Evolutionary conservation across 2,113 vertebrate genomes (phyloP).

Genomic region (Odontesthes bonariensis): DNA sequence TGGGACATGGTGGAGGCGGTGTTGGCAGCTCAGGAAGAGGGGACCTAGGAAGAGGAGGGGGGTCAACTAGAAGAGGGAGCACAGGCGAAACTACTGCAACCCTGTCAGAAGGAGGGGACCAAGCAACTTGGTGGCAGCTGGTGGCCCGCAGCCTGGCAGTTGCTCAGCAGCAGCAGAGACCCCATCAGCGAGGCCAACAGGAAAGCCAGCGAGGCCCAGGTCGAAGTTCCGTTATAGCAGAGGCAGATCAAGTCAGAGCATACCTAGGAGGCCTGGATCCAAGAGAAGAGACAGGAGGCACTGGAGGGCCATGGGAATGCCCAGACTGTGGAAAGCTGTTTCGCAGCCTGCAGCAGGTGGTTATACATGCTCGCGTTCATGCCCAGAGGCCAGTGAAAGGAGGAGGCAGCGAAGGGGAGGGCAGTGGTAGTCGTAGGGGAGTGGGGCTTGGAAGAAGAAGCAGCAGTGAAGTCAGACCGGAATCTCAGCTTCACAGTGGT

Average conservation of each 20-base stretch:
- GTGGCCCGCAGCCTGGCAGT: slow-evolving; percentile 83
- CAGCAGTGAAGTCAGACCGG: slow-evolving; percentile 59
- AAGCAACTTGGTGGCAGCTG: slow-evolving; percentile 84
- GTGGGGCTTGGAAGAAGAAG: slow-evolving; percentile 58
- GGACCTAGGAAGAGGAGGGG: slow-evolving; percentile 53
- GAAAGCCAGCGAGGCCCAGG: slow-evolving; percentile 64
- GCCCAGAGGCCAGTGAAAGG: slow-evolving; percentile 74
- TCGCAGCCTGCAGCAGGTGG: slow-evolving; percentile 82
- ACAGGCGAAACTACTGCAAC: slow-evolving; percentile 41
- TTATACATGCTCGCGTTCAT: slow-evolving; percentile 83
- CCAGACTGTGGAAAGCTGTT: slow-evolving; percentile 85
- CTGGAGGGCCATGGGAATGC: slow-evolving; percentile 82
- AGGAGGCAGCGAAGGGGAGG: slow-evolving; percentile 56
- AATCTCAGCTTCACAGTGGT: slow-evolving; percentile 69
- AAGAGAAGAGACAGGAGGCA: slow-evolving; percentile 65
- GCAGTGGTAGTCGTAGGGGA: slow-evolving; percentile 50
- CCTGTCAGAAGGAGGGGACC: slow-evolving; percentile 70
- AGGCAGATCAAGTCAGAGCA: slow-evolving; percentile 79
- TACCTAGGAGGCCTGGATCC: slow-evolving; percentile 77
- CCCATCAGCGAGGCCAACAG: slow-evolving; percentile 71
- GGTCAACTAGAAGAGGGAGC: slow-evolving; percentile 52
- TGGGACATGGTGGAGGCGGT: slow-evolving; percentile 74
- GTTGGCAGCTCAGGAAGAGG: slow-evolving; percentile 48
- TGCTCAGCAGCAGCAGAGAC: slow-evolving; percentile 76
- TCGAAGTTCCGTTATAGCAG: slow-evolving; percentile 71